Conservation (phyloP, 2,888 invertebrate genomes). For the Baccha elongata region DNA sequence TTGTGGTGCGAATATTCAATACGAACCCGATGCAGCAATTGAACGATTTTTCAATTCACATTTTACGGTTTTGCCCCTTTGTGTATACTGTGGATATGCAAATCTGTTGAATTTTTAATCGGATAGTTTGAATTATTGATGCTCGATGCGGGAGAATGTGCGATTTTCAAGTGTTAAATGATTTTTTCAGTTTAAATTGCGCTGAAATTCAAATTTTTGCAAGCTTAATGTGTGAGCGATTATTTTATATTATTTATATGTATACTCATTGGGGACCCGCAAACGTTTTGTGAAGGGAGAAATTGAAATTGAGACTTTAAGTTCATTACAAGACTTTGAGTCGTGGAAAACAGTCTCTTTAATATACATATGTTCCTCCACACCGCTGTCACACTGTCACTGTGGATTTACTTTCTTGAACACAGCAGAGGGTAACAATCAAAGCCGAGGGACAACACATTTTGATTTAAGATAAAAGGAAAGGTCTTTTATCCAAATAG, state of each 20-base stretch:
- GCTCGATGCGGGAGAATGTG: conserved; percentile 29
- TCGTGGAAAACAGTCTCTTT: conserved; percentile 52
- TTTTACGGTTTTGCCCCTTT: background rate
- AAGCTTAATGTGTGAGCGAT: conserved; percentile 34
- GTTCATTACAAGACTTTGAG: conserved; percentile 41
- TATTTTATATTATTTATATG: conserved; percentile 1
- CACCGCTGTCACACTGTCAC: no score
- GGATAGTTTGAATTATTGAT: conserved; percentile 76
- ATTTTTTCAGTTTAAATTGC: conserved; percentile 41
- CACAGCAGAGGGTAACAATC: no score
- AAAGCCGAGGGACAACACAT: no score
- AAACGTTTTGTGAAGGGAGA: background rate
- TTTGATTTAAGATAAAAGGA: no score
- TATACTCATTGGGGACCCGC: conserved; percentile 30
- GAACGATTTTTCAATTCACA: conserved; percentile 39
- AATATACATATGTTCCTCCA: no score
- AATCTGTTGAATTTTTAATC: conserved; percentile 75
- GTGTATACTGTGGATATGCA: conserved; percentile 5
- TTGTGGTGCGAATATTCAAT: background rate
- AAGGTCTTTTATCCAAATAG: no score
- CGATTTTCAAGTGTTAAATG: conserved; percentile 58
- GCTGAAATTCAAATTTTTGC: conserved; percentile 15
- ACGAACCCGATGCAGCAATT: conserved; percentile 32
- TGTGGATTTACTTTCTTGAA: no score
- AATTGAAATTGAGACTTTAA: conserved; percentile 46